Evolutionary conservation across 2,888 invertebrate genomes (phyloP), one percentile per base, ranked within the genome.

Genomic region (Tenodera sinensis): DNA sequence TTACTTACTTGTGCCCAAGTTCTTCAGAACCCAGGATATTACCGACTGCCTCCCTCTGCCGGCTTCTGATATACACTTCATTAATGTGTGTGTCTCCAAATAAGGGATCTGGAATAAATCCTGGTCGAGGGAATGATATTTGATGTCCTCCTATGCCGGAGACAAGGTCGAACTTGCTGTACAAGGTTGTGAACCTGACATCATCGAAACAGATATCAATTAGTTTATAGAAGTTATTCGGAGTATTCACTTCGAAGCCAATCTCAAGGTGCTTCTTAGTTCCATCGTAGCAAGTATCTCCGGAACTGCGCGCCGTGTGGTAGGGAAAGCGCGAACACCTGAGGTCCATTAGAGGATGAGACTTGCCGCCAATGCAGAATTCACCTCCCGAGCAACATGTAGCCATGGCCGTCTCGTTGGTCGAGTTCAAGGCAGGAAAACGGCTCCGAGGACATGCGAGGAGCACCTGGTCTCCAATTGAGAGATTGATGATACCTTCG

Each of bases 161-260:
- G 25, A 93, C 93, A 90, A 95, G 93, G 84, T 94, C 93, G 89
- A 94, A 94, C 92, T 94, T 93, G 0, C 94, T 94, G 91, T 95
- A 95, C 14, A 95, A 91, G 0, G 95, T 94, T 91, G 94, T 94
- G 89, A 94, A 92, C 0, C 93, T 92, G 7, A 91, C 92, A 82
- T 93, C 93, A 92, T 95, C 94, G 91, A 95, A 95, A 92, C 96
- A 96, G 0, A 95, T 93, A 91, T 93, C 93, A 91, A 94, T 94
- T 14, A 93, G 91, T 28, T 93, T 93, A 84, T 90, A 94, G 93
- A 92, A 95, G 94, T 15, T 93, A 92, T 28, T 92, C 92, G 47
- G 90, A 90, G 90, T 93, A 92, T 0, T 95, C 93, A 83, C 83
- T 34, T 92, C 91, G 92, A 94, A 95, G 3, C 95, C 95, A 54